A percentile compares a stretch with the other conserved stretches of the same genome.
phyloP scores from a whole-genome alignment of 2,888 invertebrate genomes.

The Terebella lapidaria region DNA sequence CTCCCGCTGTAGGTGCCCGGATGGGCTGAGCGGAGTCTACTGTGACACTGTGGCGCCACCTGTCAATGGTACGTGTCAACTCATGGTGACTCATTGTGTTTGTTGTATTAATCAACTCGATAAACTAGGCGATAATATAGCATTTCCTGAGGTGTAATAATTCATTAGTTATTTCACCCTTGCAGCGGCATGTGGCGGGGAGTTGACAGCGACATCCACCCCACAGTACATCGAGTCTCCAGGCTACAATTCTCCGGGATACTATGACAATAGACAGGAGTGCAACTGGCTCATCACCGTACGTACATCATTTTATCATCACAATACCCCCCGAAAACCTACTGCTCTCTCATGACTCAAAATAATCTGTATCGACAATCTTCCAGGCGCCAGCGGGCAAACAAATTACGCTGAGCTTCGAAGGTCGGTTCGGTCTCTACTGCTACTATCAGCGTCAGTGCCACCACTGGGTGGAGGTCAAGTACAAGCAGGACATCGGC shows the following conservation, averaged over 20 bases:
- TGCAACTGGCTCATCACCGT: conserved; percentile 26
- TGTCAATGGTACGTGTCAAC: conserved; percentile 5
- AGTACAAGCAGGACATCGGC: conserved; percentile 10
- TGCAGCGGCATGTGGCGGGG: conserved; percentile 15
- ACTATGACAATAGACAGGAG: conserved; percentile 15
- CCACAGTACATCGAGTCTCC: conserved; percentile 17
- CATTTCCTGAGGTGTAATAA: neutral
- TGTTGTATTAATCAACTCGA: neutral
- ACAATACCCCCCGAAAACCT: no score
- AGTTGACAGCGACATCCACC: neutral
- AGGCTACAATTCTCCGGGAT: conserved; percentile 15
- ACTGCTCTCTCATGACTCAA: no score
- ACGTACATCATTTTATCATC: no score
- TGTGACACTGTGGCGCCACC: conserved; percentile 33
- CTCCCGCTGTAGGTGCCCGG: conserved; percentile 39
- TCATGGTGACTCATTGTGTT: neutral
- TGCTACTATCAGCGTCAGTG: conserved; percentile 6
- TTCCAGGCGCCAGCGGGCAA: conserved; percentile 15
- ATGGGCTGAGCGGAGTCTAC: conserved; percentile 36
- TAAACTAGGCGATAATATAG: neutral
- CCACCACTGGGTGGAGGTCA: conserved; percentile 24
- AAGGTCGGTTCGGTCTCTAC: conserved; percentile 19
- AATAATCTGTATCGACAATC: no score
- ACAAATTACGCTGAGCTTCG: conserved; percentile 13
- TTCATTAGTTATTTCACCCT: no score